phyloP scores from a whole-genome alignment of 1,140 invertebrate genomes.

The Lepidurus couesii region DNA sequence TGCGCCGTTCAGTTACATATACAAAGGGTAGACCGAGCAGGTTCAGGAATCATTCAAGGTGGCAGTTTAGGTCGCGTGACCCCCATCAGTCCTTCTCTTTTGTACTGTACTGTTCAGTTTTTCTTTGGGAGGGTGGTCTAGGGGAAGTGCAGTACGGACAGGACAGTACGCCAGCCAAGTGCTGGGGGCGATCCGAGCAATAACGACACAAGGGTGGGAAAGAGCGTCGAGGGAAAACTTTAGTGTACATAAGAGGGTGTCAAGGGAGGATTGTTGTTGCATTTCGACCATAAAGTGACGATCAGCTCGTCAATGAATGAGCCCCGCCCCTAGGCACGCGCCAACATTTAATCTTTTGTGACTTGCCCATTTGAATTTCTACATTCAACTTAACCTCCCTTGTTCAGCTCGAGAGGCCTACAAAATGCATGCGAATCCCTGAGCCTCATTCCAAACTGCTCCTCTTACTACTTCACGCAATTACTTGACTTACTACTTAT shows the following conservation, averaged over 20 bases:
- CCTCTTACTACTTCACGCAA: no score
- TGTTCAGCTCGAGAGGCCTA: neutral
- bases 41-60: conserved; percentile 9
- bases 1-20: neutral
- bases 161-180: neutral
- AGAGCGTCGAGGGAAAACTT: conserved; percentile 15
- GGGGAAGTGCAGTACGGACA: no score
- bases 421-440: no score
- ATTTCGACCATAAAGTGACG: conserved; percentile 14
- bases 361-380: neutral
- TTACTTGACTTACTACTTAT: no score
- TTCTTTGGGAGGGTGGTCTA: neutral
- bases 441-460: no score
- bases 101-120: neutral
- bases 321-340: neutral
- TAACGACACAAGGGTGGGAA: conserved; percentile 15
- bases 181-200: conserved; percentile 7
- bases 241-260: conserved; percentile 9
- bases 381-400: neutral
- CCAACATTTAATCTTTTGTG: neutral
- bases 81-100: neutral
- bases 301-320: conserved; percentile 4
- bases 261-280: conserved; percentile 21
- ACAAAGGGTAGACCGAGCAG: neutral
- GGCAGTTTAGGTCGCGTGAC: neutral